phyloP scores from a whole-genome alignment of 2,888 invertebrate genomes.

The Apodemia duryi region DNA sequence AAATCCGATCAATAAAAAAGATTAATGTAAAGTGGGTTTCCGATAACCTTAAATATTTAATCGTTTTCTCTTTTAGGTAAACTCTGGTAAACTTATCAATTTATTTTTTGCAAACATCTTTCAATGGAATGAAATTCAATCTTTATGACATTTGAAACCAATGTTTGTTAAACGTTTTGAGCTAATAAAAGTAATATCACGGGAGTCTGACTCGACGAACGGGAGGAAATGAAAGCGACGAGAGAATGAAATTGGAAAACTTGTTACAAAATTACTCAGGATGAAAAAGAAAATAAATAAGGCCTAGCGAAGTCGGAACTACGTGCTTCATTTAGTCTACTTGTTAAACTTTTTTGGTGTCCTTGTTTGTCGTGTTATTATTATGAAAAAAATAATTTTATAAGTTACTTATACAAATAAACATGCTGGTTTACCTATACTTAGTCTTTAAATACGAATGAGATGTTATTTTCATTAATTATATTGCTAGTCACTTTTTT shows the following conservation, averaged over 20 bases:
- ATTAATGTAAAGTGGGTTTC: too few relatives aligned
- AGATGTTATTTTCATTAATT: too few relatives aligned
- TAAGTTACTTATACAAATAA: not conserved
- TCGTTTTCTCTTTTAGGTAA: not conserved
- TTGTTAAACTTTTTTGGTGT: conserved; percentile 27
- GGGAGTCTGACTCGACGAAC: conserved; percentile 55
- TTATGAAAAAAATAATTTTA: not conserved
- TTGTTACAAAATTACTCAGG: conserved; percentile 72
- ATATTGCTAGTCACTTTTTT: too few relatives aligned
- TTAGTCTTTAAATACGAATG: too few relatives aligned
- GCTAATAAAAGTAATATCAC: conserved; percentile 77
- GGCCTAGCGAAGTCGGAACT: conserved; percentile 56
- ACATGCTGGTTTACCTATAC: too few relatives aligned
- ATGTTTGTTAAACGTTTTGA: conserved; percentile 75
- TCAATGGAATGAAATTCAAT: conserved; percentile 56
- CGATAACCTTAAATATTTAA: not conserved
- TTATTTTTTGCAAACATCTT: conserved; percentile 36
- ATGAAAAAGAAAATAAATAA: conserved; percentile 72
- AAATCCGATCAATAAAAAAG: too few relatives aligned
- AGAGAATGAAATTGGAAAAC: conserved; percentile 79
- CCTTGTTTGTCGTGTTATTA: conserved; percentile 2
- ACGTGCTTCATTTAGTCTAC: conserved; percentile 42
- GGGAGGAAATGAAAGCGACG: conserved; percentile 74
- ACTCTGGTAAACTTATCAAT: conserved; percentile 15
- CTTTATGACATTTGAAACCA: conserved; percentile 67